Base-by-base conservation (phyloP, 2,888 invertebrate genomes). In the Ophion obscuratus region DNA sequence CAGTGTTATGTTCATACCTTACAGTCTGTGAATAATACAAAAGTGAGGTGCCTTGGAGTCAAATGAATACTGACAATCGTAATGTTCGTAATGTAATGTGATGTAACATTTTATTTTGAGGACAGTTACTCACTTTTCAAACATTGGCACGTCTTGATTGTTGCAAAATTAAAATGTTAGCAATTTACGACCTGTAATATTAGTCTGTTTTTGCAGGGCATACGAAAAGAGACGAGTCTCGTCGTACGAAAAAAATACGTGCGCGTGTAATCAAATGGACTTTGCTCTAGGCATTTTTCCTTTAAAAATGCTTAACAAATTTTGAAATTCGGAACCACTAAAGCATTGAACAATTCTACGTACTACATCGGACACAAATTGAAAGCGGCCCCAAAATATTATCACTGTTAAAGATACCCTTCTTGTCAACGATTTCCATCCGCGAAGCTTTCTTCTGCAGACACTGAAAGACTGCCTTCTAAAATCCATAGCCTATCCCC, bases 361-460 rank as follows among this genome's bases (percentile, higher is more conserved):
- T 81, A 36, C 7, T 17, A 75, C 14, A 24, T 24, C 24, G 36
- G 73, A 57, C 1, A 53, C 36, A 40, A 59, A 61, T 44, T 62
- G 17, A 53, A 68, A 59, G 44, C 59, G 40, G 74, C 66, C 31
- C 36, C 27, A 67, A 68, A 62, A 62, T 74, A 66, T 81, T 57
- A 31, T 40, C 47, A 44, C 44, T 67, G 31, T 61, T 27, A 31
- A 68, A 24, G 53, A 79, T 81, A 81, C 81, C 81, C 57, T 70
- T 36, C 67, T 83, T 86, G 57, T 84, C 64, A 31, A 68, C 53
- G 0, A 47, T 17, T 47, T 84, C 79, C 88, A 89, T 88, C 27
- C 77, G 36, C 9, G 57, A 71, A 36, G 74, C 73, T 85, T 88
- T 89, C 64, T 82, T 61, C 53, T 64, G 40, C 3, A 90, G 40